phyloP scores from a whole-genome alignment of 2,888 invertebrate genomes.

The Drosophila pseudotakahashii region DNA sequence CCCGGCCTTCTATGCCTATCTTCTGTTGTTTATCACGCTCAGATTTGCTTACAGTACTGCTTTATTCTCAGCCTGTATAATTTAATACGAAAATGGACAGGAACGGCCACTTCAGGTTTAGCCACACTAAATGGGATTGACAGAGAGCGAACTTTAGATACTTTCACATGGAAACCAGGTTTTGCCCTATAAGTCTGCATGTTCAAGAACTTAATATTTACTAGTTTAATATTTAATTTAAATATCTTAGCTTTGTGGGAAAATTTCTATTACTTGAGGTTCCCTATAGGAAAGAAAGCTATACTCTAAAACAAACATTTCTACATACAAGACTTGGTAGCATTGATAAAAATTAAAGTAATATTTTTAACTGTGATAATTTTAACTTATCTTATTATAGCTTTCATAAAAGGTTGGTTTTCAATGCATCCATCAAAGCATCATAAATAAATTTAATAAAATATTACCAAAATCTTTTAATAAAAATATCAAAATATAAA shows the following conservation, averaged over 20 bases:
- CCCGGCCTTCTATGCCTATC: conserved; percentile 42
- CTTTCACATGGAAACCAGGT: neutral
- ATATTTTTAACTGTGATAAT: too few relatives aligned
- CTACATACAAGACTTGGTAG: too few relatives aligned
- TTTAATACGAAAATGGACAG: conserved; percentile 50
- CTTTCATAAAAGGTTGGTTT: too few relatives aligned
- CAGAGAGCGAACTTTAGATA: neutral
- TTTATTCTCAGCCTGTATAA: conserved; percentile 36
- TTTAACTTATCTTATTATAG: too few relatives aligned
- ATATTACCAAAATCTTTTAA: too few relatives aligned
- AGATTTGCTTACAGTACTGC: conserved; percentile 26
- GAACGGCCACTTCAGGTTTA: conserved; percentile 29
- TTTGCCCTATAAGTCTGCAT: too few relatives aligned
- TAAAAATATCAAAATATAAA: too few relatives aligned
- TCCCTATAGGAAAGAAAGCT: too few relatives aligned
- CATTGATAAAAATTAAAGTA: too few relatives aligned
- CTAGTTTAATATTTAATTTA: neutral
- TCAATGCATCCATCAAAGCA: too few relatives aligned
- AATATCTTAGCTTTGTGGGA: neutral
- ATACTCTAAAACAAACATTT: too few relatives aligned
- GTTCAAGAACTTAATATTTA: neutral
- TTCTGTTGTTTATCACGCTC: conserved; percentile 23
- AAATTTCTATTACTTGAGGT: neutral
- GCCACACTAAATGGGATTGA: conserved; percentile 3
- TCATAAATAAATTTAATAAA: too few relatives aligned